phyloP scores from a whole-genome alignment of 1,140 invertebrate genomes.

The Conus betulinus region DNA sequence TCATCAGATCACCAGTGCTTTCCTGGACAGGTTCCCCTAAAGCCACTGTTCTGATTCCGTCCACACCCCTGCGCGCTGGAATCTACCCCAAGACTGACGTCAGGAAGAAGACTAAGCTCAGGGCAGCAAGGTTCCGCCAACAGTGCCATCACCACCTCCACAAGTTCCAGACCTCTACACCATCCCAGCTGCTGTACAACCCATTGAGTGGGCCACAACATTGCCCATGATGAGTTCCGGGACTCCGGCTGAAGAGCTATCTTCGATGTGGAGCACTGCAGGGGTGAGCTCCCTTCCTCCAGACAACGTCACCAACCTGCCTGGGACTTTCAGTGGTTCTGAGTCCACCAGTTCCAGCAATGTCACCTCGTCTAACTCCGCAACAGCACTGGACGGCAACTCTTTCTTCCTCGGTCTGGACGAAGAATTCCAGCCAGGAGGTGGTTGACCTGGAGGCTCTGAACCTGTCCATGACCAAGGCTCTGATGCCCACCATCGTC shows the following conservation, averaged over 20 bases:
- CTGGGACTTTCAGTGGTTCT: not conserved
- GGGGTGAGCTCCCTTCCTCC: not conserved
- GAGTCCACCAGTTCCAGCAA: not conserved
- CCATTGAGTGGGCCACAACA: not conserved
- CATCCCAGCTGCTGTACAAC: not conserved
- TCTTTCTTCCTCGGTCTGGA: not conserved
- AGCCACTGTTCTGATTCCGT: no score
- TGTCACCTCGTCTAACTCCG: not conserved
- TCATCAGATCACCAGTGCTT: not conserved
- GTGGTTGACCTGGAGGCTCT: not conserved
- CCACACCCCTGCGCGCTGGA: no score
- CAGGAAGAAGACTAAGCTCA: no score
- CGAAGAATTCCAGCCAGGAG: not conserved
- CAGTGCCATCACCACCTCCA: no score
- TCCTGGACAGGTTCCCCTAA: no score
- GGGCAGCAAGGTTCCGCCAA: no score
- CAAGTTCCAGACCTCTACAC: no score
- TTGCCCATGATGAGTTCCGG: not conserved
- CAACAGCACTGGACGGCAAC: not conserved
- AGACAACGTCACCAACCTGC: not conserved
- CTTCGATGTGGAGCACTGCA: not conserved
- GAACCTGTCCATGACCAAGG: constrained; percentile 28
- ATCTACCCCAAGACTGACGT: no score
- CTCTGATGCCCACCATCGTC: constrained; percentile 48
- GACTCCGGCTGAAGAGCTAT: not conserved